Evolutionary conservation across 2,113 vertebrate species (phyloP).

Genomic region (Leucosticte australis): DNA sequence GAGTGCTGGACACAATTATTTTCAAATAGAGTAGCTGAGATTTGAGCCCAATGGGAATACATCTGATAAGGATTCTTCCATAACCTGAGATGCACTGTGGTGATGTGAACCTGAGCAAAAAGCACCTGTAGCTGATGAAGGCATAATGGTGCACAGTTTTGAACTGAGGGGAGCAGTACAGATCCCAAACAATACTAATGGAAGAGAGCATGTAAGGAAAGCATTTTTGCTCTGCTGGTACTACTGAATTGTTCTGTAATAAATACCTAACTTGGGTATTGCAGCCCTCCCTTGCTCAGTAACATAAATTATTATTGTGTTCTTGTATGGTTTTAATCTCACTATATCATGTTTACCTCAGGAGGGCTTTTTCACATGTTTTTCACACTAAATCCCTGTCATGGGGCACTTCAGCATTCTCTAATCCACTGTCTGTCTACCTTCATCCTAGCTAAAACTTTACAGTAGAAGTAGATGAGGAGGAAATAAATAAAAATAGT

Average conservation of each 20-base stretch:
- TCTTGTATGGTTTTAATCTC: background rate
- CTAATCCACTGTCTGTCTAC: background rate
- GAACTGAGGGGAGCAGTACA: background rate
- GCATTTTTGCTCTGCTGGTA: background rate
- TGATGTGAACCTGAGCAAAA: background rate
- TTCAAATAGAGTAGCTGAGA: background rate
- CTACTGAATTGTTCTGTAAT: background rate
- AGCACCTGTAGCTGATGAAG: background rate
- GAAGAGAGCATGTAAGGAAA: background rate
- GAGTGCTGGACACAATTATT: background rate
- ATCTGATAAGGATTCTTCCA: background rate
- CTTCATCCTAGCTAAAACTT: background rate
- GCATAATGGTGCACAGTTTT: background rate
- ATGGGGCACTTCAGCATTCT: background rate
- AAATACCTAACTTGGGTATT: fast-evolving
- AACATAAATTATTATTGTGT: background rate
- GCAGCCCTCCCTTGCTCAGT: background rate
- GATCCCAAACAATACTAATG: background rate
- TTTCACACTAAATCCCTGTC: background rate
- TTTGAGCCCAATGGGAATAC: background rate
- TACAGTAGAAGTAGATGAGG: background rate
- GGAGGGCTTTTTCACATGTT: background rate
- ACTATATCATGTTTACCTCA: background rate
- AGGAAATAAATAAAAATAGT: background rate
- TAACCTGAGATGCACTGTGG: background rate